Base-by-base conservation (phyloP, 2,888 invertebrate genomes). In the Lasioglossum villosulum region DNA sequence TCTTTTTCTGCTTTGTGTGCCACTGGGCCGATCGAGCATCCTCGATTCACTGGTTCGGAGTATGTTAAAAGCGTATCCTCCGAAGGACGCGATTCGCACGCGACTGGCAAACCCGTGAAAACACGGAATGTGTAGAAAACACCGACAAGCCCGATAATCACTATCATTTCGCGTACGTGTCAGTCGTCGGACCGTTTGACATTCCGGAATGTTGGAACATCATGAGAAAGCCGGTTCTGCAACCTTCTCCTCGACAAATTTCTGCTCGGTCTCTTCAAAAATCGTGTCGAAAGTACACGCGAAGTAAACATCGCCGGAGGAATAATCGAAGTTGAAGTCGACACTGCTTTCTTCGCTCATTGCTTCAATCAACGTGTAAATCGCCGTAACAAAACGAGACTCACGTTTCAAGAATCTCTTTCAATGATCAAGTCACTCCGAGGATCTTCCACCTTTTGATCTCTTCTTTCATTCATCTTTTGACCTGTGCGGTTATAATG, bases 1-100 rank as follows among this genome's bases (percentile, higher is more conserved):
- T 79, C 87, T 82, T 91, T 91, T 92, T 91, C 91, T 92, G 89
- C 90, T 95, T 95, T 95, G 93, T 95, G 91, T 95, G 95, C 94
- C 95, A 95, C 94, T 94, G 93, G 94, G 95, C 94, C 94, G 93
- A 93, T 93, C 91, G 91, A 91, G 87, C 93, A 92, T 92, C 92
- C 92, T 92, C 92, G 91, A 92, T 92, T 91, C 90, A 84, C 90
- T 86, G 82, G 71, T 56, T 79, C 80, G 37, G 72, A 30, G 71
- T 75, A 79, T 82, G 76, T 72, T 80, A 79, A 72, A 79, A 59
- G n/a, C 82, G 75, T 74, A 80, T 79, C 70, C 77, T 77, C 71
- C 78, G 83, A 88, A 86, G 89, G 82, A 86, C 88, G 74, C 66
- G n/a, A 16, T 56, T 72, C 78, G 79, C 78, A 56, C 37, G 75